phyloP scores from a whole-genome alignment of 2,113 vertebrate species.

The Pollachius pollachius region DNA sequence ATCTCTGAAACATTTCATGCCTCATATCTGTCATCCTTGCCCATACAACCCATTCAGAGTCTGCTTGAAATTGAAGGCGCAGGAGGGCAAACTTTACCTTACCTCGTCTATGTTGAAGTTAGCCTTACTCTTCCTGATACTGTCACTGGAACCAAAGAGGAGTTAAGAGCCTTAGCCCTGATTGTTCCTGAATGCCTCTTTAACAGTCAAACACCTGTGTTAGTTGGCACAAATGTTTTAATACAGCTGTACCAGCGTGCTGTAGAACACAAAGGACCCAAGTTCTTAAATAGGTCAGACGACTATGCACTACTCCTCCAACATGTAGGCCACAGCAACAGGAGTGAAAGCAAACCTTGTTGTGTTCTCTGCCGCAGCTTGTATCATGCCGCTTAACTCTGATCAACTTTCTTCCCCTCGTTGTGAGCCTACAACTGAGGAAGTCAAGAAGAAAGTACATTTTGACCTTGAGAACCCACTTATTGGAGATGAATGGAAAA shows the following conservation, averaged over 20 bases:
- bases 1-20: constrained; percentile 22
- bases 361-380: too few relatives aligned
- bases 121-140: not conserved
- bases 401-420: too few relatives aligned
- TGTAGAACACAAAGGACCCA: not conserved
- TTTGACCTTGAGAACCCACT: too few relatives aligned
- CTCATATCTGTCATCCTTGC: not conserved
- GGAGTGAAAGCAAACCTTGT: too few relatives aligned
- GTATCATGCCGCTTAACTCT: too few relatives aligned
- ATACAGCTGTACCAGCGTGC: constrained; percentile 1
- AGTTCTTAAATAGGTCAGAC: not conserved
- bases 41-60: constrained; percentile 10
- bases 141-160: not conserved
- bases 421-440: too few relatives aligned
- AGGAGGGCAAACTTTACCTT: constrained; percentile 4
- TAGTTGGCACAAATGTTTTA: constrained; percentile 15
- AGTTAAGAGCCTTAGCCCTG: not conserved
- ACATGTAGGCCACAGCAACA: too few relatives aligned
- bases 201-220: constrained; percentile 8
- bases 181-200: constrained; percentile 18
- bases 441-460: too few relatives aligned
- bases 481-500: too few relatives aligned
- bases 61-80: constrained; percentile 19
- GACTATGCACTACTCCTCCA: too few relatives aligned
- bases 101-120: constrained; percentile 7